phyloP scores from a whole-genome alignment of 2,113 vertebrate genomes.

The Anthoscopus minutus region DNA sequence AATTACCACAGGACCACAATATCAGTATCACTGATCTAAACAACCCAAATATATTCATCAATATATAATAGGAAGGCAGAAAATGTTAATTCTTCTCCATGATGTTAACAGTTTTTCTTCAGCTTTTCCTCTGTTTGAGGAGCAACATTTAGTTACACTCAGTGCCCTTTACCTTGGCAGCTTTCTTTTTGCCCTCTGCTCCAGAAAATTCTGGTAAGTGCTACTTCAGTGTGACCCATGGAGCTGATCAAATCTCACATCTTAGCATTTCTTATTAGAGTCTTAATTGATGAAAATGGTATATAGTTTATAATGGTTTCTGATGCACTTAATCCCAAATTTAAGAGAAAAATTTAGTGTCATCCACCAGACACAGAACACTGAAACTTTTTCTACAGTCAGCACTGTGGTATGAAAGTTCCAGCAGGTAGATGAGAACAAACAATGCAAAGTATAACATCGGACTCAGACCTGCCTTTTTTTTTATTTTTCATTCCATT shows the following conservation, averaged over 20 bases:
- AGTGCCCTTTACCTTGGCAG: neutral
- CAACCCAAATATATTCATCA: neutral
- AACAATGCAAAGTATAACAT: neutral
- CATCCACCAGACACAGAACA: neutral
- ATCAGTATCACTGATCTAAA: neutral
- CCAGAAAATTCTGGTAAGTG: neutral
- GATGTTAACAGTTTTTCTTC: neutral
- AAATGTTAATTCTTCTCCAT: neutral
- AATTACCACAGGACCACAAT: neutral
- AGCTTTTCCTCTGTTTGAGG: neutral
- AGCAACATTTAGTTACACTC: neutral
- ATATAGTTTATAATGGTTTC: neutral
- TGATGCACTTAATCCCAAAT: neutral
- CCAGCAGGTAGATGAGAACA: neutral
- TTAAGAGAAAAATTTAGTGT: neutral
- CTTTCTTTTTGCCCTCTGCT: neutral
- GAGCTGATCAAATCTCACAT: neutral
- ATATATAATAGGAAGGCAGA: neutral
- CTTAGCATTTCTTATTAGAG: neutral
- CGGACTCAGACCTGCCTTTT: neutral
- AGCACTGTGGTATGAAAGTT: neutral
- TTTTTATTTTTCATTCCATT: neutral
- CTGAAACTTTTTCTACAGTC: neutral
- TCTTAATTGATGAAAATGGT: neutral
- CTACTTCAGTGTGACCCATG: neutral